These are phyloP conservation scores for Zele albiditarsus DNA, from an alignment of 2,888 invertebrate genomes.

Conservation along the genomic window DNA sequence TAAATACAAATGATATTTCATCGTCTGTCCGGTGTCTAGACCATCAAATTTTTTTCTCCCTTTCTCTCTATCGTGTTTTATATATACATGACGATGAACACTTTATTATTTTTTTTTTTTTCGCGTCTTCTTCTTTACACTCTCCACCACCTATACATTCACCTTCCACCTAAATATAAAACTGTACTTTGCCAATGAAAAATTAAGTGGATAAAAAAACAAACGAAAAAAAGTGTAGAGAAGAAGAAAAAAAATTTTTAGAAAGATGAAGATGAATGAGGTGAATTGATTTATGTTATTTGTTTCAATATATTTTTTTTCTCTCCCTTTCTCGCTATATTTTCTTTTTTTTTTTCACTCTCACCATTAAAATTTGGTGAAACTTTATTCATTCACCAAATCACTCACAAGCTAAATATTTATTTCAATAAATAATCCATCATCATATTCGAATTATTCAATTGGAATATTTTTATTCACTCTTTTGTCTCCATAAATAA, in stretches of 20 bases:
- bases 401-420: not conserved
- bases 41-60: constrained; percentile 33
- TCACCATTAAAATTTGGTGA: not conserved
- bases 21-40: constrained; percentile 36
- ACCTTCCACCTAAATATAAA: constrained; percentile 34
- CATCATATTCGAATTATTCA: too few relatives aligned
- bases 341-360: not conserved
- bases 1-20: constrained; percentile 5
- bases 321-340: not conserved
- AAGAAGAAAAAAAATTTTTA: not conserved
- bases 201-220: not conserved
- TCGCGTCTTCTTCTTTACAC: not conserved
- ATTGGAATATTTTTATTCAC: too few relatives aligned
- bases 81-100: not conserved
- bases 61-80: constrained; percentile 33
- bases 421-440: not conserved
- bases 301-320: constrained; percentile 17
- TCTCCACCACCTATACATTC: not conserved
- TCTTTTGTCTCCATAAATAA: too few relatives aligned
- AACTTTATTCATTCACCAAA: not conserved
- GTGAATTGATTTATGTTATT: constrained; percentile 30
- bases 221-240: constrained; percentile 6
- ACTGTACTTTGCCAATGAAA: constrained; percentile 34
- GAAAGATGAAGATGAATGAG: constrained; percentile 28
- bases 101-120: constrained; percentile 4